phyloP scores from a whole-genome alignment of 2,113 vertebrate species.

The Carettochelys insculpta region DNA sequence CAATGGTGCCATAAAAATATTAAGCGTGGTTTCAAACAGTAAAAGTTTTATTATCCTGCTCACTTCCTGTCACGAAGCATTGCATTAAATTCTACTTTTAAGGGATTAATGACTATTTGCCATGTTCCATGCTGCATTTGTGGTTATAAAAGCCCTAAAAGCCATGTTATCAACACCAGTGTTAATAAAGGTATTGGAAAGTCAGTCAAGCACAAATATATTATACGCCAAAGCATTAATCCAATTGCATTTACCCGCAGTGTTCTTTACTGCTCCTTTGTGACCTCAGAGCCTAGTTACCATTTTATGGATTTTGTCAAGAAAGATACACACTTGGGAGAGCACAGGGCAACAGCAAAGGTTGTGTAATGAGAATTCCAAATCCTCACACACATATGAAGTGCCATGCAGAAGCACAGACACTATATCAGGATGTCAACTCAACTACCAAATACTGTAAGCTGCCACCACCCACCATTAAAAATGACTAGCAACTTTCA shows the following conservation, averaged over 20 bases:
- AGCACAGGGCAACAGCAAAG: not conserved
- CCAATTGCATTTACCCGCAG: slow-evolving; percentile 22
- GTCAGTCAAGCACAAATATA: slow-evolving; percentile 23
- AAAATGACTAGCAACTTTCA: not conserved
- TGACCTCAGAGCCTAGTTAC: not conserved
- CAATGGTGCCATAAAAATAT: slow-evolving; percentile 76
- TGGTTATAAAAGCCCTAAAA: slow-evolving; percentile 67
- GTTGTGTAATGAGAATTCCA: accelerated
- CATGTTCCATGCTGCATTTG: slow-evolving; percentile 64
- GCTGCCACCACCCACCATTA: not conserved
- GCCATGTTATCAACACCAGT: slow-evolving; percentile 54
- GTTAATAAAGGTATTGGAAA: slow-evolving; percentile 61
- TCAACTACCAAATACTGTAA: not conserved
- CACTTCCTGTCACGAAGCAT: slow-evolving; percentile 78
- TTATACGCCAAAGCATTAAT: slow-evolving; percentile 31
- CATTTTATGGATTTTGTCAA: not conserved
- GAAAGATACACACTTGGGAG: not conserved
- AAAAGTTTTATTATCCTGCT: slow-evolving; percentile 79
- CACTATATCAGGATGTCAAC: not conserved
- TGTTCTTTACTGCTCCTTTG: not conserved
- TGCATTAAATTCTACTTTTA: slow-evolving; percentile 78
- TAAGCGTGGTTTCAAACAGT: slow-evolving; percentile 77
- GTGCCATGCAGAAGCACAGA: accelerated
- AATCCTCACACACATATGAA: not conserved
- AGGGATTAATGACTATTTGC: slow-evolving; percentile 73